Base-by-base conservation (phyloP, 2,113 vertebrate species). In the Anthoscopus minutus region DNA sequence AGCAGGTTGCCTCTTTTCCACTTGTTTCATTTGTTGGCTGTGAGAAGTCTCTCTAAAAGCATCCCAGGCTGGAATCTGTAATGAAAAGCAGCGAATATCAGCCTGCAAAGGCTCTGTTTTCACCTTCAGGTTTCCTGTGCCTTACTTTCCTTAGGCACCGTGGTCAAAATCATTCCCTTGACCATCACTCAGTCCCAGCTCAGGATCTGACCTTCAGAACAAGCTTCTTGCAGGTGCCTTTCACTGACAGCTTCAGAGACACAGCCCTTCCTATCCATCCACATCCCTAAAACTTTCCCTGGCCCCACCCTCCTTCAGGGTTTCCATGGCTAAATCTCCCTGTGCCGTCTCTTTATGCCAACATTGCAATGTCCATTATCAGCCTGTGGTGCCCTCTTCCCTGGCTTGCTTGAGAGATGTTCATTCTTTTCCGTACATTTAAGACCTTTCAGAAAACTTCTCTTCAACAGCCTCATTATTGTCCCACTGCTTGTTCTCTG, bases 1-100 rank as follows among this genome's bases (percentile, higher is more conserved):
- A 95, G 92, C 86, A 84, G 60, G 92, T 72, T 79, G 67, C 61
- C 37, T 92, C 88, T 86, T 90, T 81, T 74, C 65, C 65, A 25
- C 31, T 84, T 57, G 77, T 42, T 94, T 92, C 62, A 5, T 88
- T 84, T 67, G 38, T 27, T 72, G 80, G 28, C 93, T 1, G 6
- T 74, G 67, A 78, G 65, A 94, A 89, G 61, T 61, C 54, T 82
- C 78, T 94, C 78, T 72, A 53, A 94, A 92, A 85, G 53, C 45
- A 78, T 93, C 65, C 66, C 65, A 50, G 48, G 33, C 2, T 71
- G n/a, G 72, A 38, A 37, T 95, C 30, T 79, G 44, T 33, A 61
- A 76, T 35, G 54, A 70, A 81, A 67, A 93, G 40, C 48, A 56
- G 25, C 0, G 4, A 81, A n/a, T 10, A 27, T 7, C 88, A 53